Conservation (phyloP, 2,797 vertebrate genomes). For the Gobionotothen gibberifrons region DNA sequence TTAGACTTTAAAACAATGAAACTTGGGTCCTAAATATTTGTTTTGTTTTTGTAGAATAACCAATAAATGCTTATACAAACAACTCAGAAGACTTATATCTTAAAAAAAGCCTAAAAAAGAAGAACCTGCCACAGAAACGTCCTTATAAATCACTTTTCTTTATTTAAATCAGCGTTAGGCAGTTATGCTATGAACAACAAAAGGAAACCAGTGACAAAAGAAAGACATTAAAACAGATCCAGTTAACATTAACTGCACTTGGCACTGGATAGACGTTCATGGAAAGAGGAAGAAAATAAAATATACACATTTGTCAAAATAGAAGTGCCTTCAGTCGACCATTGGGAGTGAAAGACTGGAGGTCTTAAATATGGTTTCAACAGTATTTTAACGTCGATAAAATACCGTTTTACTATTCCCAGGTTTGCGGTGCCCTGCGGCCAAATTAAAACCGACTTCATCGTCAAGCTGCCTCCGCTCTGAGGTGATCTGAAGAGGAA, state of each 20-base stretch:
- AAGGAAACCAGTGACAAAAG: slow-evolving; percentile 73
- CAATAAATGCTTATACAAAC: background rate
- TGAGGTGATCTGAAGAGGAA: slow-evolving; percentile 42
- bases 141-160: slow-evolving; percentile 89
- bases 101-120: background rate
- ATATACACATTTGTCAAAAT: slow-evolving; percentile 74
- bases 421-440: slow-evolving; percentile 25
- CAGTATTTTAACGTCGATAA: slow-evolving; percentile 57
- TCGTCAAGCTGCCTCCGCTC: slow-evolving; percentile 47
- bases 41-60: no score
- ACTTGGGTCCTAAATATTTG: no score
- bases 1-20: no score
- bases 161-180: slow-evolving; percentile 90
- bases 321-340: slow-evolving; percentile 82
- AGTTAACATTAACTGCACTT: slow-evolving; percentile 88
- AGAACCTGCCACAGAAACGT: slow-evolving; percentile 36
- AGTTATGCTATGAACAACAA: slow-evolving; percentile 83
- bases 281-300: slow-evolving; percentile 68
- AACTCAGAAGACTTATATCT: background rate
- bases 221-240: slow-evolving; percentile 80
- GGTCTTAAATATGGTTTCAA: slow-evolving; percentile 73
- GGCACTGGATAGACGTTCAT: slow-evolving; percentile 86
- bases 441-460: slow-evolving; percentile 45
- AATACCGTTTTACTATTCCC: slow-evolving; percentile 49
- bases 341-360: slow-evolving; percentile 63